Evolutionary conservation across 2,797 vertebrate genomes (phyloP).

Genomic region (Benthosema pterotum): DNA sequence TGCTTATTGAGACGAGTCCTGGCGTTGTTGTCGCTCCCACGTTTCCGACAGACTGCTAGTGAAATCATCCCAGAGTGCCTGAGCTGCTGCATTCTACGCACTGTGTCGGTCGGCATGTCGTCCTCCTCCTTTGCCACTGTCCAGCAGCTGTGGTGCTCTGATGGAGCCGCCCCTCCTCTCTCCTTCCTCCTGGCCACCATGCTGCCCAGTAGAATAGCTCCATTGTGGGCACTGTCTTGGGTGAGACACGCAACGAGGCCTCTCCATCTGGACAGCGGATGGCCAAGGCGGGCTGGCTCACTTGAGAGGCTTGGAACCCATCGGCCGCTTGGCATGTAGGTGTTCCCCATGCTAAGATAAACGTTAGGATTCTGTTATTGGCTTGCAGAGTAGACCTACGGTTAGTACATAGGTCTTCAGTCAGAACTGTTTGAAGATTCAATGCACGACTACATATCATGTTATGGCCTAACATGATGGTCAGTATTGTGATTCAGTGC

Average conservation of each 20-base stretch:
- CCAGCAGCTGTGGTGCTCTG: constrained; percentile 35
- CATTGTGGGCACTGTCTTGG: constrained; percentile 64
- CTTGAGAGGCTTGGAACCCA: constrained; percentile 42
- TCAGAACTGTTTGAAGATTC: neutral
- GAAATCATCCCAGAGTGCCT: neutral
- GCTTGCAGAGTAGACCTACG: neutral
- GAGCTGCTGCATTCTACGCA: neutral
- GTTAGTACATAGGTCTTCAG: neutral
- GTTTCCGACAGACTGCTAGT: no score
- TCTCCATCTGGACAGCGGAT: constrained; percentile 67
- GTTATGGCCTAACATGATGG: no score
- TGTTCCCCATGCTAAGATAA: neutral
- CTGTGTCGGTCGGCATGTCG: neutral
- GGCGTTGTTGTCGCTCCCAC: no score
- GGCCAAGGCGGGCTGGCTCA: constrained; percentile 54
- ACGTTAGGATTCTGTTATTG: neutral
- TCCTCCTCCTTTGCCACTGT: constrained; percentile 8
- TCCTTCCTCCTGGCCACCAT: constrained; percentile 21
- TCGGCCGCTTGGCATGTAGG: constrained; percentile 31
- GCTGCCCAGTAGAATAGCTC: constrained; percentile 56
- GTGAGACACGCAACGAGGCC: constrained; percentile 39
- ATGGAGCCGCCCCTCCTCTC: constrained; percentile 9
- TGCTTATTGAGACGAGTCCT: no score
- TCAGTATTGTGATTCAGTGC: no score
- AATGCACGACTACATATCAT: neutral